These are phyloP conservation scores for Antheraea pernyi DNA, from an alignment of 1,140 invertebrate genomes.

Conservation along the genomic window DNA sequence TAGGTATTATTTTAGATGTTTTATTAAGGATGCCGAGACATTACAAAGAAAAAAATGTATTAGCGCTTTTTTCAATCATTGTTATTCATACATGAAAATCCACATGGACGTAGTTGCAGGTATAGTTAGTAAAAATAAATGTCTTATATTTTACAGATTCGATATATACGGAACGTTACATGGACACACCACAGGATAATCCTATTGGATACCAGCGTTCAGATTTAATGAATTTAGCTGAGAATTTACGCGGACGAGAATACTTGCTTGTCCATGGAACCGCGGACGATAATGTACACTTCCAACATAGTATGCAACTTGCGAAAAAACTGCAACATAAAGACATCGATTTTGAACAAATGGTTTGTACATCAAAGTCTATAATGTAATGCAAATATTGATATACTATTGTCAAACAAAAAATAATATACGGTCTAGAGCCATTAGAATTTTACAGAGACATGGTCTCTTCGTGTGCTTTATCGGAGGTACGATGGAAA, in stretches of 20 bases:
- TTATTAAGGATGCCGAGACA: no score
- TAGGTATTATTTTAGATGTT: no score
- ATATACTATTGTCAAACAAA: no score
- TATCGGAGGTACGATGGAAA: no score
- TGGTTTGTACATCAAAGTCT: constrained; percentile 81
- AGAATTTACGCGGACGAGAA: constrained; percentile 84
- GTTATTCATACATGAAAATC: no score
- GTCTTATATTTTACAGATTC: constrained; percentile 84
- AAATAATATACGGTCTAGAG: no score
- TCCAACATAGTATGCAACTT: constrained; percentile 95
- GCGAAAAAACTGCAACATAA: constrained; percentile 90
- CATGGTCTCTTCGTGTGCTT: no score
- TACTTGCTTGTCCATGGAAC: constrained; percentile 95
- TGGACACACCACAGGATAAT: constrained; percentile 89
- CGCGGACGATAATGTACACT: constrained; percentile 97
- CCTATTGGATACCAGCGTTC: constrained; percentile 87
- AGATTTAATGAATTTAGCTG: constrained; percentile 85
- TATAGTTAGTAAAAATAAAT: neutral
- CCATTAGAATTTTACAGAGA: no score
- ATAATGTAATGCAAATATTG: no score
- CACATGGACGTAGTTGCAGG: no score
- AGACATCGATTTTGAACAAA: constrained; percentile 93
- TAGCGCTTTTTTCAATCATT: no score
- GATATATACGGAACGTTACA: constrained; percentile 97
- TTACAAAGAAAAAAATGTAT: no score